These are phyloP conservation scores for Aplocera efformata DNA, from an alignment of 2,888 invertebrate genomes.

Conservation along the genomic window DNA sequence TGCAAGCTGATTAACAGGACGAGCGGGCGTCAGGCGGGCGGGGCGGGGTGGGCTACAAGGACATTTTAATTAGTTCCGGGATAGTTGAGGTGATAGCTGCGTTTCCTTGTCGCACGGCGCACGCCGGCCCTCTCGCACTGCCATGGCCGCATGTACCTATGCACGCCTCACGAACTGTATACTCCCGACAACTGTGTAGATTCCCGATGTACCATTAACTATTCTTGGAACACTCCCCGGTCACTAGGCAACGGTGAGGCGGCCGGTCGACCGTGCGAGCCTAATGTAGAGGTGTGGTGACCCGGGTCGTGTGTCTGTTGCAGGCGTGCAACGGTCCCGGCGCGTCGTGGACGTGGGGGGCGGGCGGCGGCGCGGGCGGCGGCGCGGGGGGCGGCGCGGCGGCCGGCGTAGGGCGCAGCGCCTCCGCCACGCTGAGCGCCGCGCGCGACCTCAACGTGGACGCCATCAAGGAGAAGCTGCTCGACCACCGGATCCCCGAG, in stretches of 20 bases:
- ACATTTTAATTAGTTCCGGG: constrained; percentile 51
- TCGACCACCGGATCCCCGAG: constrained; percentile 92
- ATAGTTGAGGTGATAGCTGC: constrained; percentile 41
- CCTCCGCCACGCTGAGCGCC: constrained; percentile 70
- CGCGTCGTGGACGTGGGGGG: constrained; percentile 51
- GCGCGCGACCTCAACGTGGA: constrained; percentile 85
- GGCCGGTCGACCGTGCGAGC: too few relatives aligned
- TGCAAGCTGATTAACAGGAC: too few relatives aligned
- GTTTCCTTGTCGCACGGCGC: constrained; percentile 35
- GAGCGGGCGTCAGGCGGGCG: constrained; percentile 6
- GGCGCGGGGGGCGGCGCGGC: constrained; percentile 30
- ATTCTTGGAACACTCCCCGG: too few relatives aligned
- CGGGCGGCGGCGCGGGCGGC: constrained; percentile 39
- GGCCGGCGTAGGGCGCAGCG: constrained; percentile 72
- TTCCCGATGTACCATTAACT: too few relatives aligned
- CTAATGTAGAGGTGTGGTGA: too few relatives aligned
- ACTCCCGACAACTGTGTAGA: too few relatives aligned
- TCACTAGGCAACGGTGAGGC: too few relatives aligned
- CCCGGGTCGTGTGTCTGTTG: constrained; percentile 23
- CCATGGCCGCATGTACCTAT: too few relatives aligned
- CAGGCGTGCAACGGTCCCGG: constrained; percentile 78
- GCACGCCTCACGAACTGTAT: too few relatives aligned
- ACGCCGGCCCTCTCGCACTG: constrained; percentile 2
- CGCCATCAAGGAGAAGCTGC: constrained; percentile 92
- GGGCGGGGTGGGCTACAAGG: constrained; percentile 32